phyloP scores from a whole-genome alignment of 1,140 invertebrate species.

The Panagrolaimus sp. region DNA sequence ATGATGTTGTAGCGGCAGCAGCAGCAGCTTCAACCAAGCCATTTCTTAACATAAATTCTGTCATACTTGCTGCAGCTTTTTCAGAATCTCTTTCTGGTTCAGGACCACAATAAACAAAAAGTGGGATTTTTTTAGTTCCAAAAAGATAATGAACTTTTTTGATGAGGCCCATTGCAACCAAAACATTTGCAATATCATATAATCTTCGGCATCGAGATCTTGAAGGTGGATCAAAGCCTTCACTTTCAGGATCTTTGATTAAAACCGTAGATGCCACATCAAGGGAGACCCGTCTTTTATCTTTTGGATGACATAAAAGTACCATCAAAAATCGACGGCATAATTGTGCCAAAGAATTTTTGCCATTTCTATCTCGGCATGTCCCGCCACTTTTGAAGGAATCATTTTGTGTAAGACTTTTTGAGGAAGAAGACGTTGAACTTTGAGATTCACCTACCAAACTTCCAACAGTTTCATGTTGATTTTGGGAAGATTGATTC shows the following conservation, averaged over 20 bases:
- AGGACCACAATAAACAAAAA: slow-evolving; percentile 57
- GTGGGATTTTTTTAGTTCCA: slow-evolving; percentile 58
- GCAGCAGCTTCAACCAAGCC: not conserved
- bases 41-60: not conserved
- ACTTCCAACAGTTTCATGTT: slow-evolving; percentile 26
- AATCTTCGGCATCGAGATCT: slow-evolving; percentile 52
- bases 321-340: slow-evolving; percentile 58
- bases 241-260: slow-evolving; percentile 56
- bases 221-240: slow-evolving; percentile 56
- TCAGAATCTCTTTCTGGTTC: slow-evolving; percentile 39
- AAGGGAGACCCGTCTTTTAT: slow-evolving; percentile 48
- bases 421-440: not conserved
- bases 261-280: slow-evolving; percentile 56
- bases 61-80: not conserved
- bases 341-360: slow-evolving; percentile 55
- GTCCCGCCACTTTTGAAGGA: slow-evolving; percentile 2
- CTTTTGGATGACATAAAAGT: slow-evolving; percentile 53
- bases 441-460: slow-evolving; percentile 16
- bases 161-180: slow-evolving; percentile 55
- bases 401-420: not conserved
- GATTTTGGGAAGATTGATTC: not conserved
- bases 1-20: too few relatives aligned
- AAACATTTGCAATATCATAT: slow-evolving; percentile 58
- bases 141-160: slow-evolving; percentile 57
- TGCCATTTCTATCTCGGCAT: slow-evolving; percentile 46